Evolutionary conservation across 2,797 vertebrate genomes (phyloP).

Genomic region (Tokudaia muenninki): DNA sequence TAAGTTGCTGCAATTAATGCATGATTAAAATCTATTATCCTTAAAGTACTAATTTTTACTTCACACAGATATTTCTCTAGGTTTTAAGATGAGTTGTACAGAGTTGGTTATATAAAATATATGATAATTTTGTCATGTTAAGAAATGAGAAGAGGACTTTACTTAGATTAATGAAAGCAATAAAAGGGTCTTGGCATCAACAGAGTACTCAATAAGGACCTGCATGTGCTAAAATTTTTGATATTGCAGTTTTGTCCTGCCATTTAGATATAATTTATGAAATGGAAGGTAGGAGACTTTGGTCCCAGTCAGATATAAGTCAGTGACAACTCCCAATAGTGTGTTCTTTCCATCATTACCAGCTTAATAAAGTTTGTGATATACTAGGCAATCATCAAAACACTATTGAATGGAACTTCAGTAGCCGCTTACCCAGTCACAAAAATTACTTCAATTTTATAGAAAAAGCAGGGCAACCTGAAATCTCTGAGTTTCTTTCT

Average conservation of each 20-base stretch:
- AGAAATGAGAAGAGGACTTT: background rate
- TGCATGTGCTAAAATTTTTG: background rate
- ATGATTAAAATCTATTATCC: background rate
- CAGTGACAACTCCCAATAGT: background rate
- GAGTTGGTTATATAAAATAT: background rate
- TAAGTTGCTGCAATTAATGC: background rate
- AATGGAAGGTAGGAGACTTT: background rate
- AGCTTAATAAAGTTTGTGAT: background rate
- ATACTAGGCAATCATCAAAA: background rate
- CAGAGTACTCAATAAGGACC: background rate
- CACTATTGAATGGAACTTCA: background rate
- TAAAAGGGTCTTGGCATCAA: background rate
- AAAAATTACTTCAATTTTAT: background rate
- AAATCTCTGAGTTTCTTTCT: background rate
- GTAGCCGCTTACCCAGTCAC: background rate
- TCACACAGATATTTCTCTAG: background rate
- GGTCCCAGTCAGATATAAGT: background rate
- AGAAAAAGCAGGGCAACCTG: background rate
- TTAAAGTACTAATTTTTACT: background rate
- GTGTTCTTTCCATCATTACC: background rate
- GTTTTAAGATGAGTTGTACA: background rate
- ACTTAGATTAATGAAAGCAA: background rate
- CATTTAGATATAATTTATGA: background rate
- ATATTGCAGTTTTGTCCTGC: background rate
- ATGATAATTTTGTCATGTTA: background rate